phyloP scores from a whole-genome alignment of 2,113 vertebrate genomes.

The Amazona guildingii region DNA sequence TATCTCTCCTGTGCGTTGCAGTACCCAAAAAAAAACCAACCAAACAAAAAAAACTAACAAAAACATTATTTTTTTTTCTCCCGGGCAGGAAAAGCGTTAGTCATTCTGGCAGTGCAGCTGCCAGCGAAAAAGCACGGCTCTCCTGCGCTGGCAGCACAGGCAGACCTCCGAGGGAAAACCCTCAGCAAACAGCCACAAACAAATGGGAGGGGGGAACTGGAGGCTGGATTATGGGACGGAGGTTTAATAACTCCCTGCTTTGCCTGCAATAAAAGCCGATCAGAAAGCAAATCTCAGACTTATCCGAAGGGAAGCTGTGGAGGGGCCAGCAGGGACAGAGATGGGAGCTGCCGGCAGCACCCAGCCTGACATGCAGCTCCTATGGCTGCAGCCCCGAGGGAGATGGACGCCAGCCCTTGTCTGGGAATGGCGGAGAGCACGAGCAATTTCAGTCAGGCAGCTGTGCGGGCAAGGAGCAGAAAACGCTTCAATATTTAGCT shows the following conservation, averaged over 20 bases:
- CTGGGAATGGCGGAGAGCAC: not conserved
- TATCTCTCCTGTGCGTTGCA: not conserved
- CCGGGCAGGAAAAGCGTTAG: not conserved
- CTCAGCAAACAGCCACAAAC: not conserved
- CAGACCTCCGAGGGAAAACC: not conserved
- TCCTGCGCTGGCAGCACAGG: not conserved
- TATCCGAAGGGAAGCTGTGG: not conserved
- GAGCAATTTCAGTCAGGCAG: not conserved
- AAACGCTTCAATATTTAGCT: not conserved
- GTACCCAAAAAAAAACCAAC: not conserved
- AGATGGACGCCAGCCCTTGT: not conserved
- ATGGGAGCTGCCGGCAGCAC: not conserved
- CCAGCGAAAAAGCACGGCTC: not conserved
- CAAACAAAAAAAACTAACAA: not conserved
- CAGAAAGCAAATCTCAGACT: constrained; percentile 27
- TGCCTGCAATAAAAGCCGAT: constrained; percentile 22
- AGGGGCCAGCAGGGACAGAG: not conserved
- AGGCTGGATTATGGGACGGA: constrained; percentile 9
- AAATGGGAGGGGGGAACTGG: not conserved
- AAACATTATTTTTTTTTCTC: accelerated
- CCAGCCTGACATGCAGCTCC: not conserved
- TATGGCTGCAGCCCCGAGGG: not conserved
- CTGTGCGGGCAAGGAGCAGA: not conserved
- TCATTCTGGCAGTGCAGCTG: not conserved
- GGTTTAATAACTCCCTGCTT: constrained; percentile 12